Evolutionary conservation across 2,113 vertebrate genomes (phyloP).

Genomic region (Rhinolophus sinicus): DNA sequence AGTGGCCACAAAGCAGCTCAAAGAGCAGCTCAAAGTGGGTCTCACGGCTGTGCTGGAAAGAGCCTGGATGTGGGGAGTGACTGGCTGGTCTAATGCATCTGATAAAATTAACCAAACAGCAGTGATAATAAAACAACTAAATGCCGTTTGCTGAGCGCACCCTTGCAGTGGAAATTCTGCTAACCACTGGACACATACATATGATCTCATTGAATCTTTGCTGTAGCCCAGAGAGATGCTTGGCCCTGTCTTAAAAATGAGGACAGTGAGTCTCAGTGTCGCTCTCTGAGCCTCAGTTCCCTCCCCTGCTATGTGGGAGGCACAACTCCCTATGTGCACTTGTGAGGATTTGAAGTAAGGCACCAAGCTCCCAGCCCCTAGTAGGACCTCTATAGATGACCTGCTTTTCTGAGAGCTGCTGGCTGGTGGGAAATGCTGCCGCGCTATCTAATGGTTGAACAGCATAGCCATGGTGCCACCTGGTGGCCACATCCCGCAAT

Average conservation of each 20-base stretch:
- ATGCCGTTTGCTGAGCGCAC: background rate
- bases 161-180: background rate
- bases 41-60: too few relatives aligned
- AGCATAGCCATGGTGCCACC: background rate
- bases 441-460: background rate
- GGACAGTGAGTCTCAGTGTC: background rate
- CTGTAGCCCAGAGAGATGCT: background rate
- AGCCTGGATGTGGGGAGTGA: background rate
- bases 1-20: too few relatives aligned
- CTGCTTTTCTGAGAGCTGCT: background rate
- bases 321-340: background rate
- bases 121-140: background rate
- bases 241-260: background rate
- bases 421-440: rapidly evolving
- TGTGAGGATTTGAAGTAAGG: background rate
- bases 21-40: too few relatives aligned
- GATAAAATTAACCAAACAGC: background rate
- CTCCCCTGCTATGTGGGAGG: background rate
- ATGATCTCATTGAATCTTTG: background rate
- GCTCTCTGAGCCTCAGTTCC: background rate
- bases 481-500: background rate
- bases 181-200: too few relatives aligned
- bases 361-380: background rate
- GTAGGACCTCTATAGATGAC: background rate
- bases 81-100: background rate